phyloP scores from a whole-genome alignment of 2,113 vertebrate species.

The Typhlomys cinereus region DNA sequence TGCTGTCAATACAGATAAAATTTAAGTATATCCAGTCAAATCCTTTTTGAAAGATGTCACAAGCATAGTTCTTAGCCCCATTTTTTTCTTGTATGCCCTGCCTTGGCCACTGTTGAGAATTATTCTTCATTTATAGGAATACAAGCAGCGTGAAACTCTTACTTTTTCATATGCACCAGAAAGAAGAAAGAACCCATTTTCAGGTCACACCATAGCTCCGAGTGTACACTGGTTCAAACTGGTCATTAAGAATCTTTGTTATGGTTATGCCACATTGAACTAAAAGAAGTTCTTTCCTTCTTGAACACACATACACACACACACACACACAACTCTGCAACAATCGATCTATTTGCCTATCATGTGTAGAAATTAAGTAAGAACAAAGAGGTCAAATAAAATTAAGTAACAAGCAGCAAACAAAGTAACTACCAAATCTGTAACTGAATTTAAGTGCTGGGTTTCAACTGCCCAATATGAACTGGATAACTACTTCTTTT shows the following conservation, averaged over 20 bases:
- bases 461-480: neutral
- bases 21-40: neutral
- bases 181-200: neutral
- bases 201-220: neutral
- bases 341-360: neutral
- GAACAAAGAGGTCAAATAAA: neutral
- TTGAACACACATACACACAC: neutral
- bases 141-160: neutral
- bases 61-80: neutral
- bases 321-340: too few relatives aligned
- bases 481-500: neutral
- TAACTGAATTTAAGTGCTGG: neutral
- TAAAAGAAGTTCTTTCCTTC: neutral
- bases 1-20: conserved; percentile 2
- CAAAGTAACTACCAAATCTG: neutral
- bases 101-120: neutral
- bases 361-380: neutral
- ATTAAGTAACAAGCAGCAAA: neutral
- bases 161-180: neutral
- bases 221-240: neutral
- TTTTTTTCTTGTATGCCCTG: neutral
- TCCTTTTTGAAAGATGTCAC: neutral
- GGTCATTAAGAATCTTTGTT: neutral
- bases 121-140: neutral
- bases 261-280: neutral